A percentile compares a stretch with the other conserved stretches of the same genome.
Conservation (phyloP, 2,888 invertebrate species). For the Didymodactylos carnosus region DNA sequence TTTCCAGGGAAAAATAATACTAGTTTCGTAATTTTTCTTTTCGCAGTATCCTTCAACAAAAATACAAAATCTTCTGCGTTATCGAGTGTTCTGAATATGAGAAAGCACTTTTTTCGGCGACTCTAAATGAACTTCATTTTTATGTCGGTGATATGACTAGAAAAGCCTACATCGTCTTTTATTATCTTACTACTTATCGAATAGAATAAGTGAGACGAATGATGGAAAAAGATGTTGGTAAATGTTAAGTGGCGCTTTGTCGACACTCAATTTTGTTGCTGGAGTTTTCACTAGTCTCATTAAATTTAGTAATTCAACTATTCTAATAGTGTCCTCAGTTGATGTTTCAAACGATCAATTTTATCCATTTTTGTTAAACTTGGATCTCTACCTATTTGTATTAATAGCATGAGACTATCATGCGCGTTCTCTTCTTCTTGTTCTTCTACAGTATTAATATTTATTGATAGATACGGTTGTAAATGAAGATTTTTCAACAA, state of each 20-base stretch:
- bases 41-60: too few species aligned
- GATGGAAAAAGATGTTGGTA: neutral
- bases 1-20: too few species aligned
- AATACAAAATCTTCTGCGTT: too few species aligned
- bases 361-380: neutral
- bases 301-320: neutral
- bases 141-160: too few species aligned
- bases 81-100: too few species aligned
- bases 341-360: neutral
- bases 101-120: too few species aligned
- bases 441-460: neutral
- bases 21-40: too few species aligned
- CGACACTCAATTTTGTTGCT: neutral
- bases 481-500: neutral
- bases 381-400: neutral
- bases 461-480: neutral
- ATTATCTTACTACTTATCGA: neutral
- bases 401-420: neutral
- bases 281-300: neutral
- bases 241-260: neutral
- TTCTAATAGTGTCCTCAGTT: neutral
- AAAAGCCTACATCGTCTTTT: too few species aligned
- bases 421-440: neutral
- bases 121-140: too few species aligned
- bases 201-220: neutral